A percentile compares a stretch with the other conserved stretches of the same genome.
These are phyloP conservation scores for Holacanthus passer DNA, from an alignment of 2,113 vertebrate species.

Conservation along the genomic window DNA sequence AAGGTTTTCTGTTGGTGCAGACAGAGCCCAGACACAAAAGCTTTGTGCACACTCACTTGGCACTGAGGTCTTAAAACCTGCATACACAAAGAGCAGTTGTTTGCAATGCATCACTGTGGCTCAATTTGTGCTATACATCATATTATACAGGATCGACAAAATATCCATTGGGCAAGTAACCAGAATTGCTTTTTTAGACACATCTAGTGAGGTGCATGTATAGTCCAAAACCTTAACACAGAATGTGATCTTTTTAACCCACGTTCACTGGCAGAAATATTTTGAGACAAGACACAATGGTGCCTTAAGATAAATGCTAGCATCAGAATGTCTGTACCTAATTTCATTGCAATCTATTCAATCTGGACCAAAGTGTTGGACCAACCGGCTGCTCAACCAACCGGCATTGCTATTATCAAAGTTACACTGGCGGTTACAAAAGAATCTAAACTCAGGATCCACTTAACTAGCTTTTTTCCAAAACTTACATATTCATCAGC, in stretches of 20 bases:
- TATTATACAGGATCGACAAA: neutral
- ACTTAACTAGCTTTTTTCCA: too few relatives aligned
- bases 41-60: neutral
- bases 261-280: neutral
- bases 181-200: neutral
- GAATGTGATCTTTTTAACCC: neutral
- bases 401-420: too few relatives aligned
- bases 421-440: too few relatives aligned
- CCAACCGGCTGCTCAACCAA: neutral
- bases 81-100: neutral
- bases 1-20: neutral
- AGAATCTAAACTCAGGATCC: too few relatives aligned
- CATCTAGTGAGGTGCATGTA: neutral
- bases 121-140: neutral
- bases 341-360: too few relatives aligned
- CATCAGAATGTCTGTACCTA: too few relatives aligned
- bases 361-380: neutral
- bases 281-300: too few relatives aligned
- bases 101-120: neutral
- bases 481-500: too few relatives aligned
- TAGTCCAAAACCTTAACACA: neutral
- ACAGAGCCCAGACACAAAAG: neutral
- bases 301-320: too few relatives aligned
- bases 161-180: neutral
- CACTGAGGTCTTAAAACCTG: neutral